Conservation (phyloP, 2,888 invertebrate genomes). For the Rhyacophila evoluta region DNA sequence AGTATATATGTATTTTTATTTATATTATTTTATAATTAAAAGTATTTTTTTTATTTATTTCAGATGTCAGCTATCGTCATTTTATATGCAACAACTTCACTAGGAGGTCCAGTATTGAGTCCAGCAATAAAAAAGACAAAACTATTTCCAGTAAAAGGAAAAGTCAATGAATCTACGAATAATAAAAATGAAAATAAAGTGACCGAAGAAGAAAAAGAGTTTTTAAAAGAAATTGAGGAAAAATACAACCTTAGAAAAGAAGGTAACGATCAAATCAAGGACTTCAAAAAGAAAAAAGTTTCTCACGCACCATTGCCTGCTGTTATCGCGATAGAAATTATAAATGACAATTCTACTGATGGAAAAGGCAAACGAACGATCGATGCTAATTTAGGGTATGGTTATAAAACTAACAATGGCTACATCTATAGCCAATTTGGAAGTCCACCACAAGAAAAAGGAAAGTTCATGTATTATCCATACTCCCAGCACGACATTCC, state of each 20-base stretch:
- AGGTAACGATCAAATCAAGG: slow-evolving; percentile 48
- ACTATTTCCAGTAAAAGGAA: slow-evolving; percentile 23
- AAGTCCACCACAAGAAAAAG: slow-evolving; percentile 64
- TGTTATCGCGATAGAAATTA: slow-evolving; percentile 74
- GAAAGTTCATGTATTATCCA: slow-evolving; percentile 76
- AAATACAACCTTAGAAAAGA: slow-evolving; percentile 64
- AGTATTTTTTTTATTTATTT: slow-evolving; percentile 33
- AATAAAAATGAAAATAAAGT: slow-evolving; percentile 58
- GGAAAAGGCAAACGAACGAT: slow-evolving; percentile 77
- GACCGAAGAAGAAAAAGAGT: slow-evolving; percentile 65
- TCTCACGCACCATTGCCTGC: slow-evolving; percentile 64
- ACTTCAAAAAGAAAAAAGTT: slow-evolving; percentile 49
- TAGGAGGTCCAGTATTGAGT: slow-evolving; percentile 17
- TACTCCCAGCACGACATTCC: slow-evolving; percentile 78
- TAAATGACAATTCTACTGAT: slow-evolving; percentile 69
- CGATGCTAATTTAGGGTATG: slow-evolving; percentile 79
- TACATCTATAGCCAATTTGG: slow-evolving; percentile 69
- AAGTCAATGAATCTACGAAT: background rate
- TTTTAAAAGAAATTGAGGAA: slow-evolving; percentile 66
- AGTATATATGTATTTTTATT: too few species aligned
- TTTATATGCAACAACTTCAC: background rate
- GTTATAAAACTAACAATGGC: slow-evolving; percentile 70
- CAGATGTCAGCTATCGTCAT: slow-evolving; percentile 34
- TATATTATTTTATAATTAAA: too few species aligned
- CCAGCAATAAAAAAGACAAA: slow-evolving; percentile 30